These are phyloP conservation scores for Mesoligia furuncula DNA, from an alignment of 2,888 invertebrate genomes.

Conservation along the genomic window DNA sequence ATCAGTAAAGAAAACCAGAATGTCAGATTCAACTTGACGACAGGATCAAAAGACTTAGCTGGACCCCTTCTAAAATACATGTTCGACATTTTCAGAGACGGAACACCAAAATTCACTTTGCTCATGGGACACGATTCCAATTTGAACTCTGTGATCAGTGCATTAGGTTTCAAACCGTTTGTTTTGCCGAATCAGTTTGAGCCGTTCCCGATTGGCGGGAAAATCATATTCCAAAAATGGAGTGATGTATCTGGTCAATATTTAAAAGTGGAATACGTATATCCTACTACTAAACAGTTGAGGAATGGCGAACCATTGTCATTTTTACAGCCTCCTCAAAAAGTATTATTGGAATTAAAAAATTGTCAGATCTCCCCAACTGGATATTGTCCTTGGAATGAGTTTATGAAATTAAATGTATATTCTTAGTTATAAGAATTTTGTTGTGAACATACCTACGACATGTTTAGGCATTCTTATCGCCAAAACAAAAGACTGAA, in stretches of 20 bases:
- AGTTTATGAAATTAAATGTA: slow-evolving; percentile 57
- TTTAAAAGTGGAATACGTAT: slow-evolving; percentile 80
- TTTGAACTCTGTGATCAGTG: slow-evolving; percentile 73
- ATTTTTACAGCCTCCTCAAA: slow-evolving; percentile 72
- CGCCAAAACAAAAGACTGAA: background rate
- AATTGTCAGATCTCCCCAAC: slow-evolving; percentile 69
- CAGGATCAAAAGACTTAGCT: slow-evolving; percentile 73
- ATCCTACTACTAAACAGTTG: slow-evolving; percentile 75
- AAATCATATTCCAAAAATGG: slow-evolving; percentile 84
- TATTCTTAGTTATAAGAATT: slow-evolving; percentile 4
- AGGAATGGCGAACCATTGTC: slow-evolving; percentile 70
- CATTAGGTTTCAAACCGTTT: slow-evolving; percentile 75
- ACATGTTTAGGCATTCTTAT: background rate
- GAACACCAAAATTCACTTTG: slow-evolving; percentile 71
- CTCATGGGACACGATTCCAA: slow-evolving; percentile 84
- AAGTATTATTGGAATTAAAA: slow-evolving; percentile 71
- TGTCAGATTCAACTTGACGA: slow-evolving; percentile 76
- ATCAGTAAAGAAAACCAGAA: slow-evolving; percentile 76
- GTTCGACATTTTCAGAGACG: slow-evolving; percentile 67
- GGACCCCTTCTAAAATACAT: slow-evolving; percentile 76
- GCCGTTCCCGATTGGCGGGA: slow-evolving; percentile 81
- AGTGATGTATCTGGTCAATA: slow-evolving; percentile 68
- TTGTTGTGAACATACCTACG: background rate
- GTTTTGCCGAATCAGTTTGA: slow-evolving; percentile 76
- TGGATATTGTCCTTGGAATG: slow-evolving; percentile 78